Percentiles rank a stretch among this genome's conserved stretches.
Evolutionary conservation across 2,113 vertebrate genomes (phyloP).

Genomic region (Glaucomys volans): DNA sequence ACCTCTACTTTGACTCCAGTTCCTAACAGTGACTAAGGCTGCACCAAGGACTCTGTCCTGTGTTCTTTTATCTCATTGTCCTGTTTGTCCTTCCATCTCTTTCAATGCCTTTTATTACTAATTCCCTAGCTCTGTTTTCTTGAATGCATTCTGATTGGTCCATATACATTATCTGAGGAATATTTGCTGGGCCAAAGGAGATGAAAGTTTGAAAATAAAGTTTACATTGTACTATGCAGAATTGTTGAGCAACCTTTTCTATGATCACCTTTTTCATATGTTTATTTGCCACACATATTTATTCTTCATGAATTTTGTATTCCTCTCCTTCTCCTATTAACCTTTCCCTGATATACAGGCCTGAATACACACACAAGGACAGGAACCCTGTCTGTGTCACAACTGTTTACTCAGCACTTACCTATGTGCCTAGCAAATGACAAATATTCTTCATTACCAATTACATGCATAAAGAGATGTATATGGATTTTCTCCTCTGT

Average conservation of each 20-base stretch:
- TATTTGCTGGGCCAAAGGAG: not conserved
- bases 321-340: not conserved
- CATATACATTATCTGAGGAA: not conserved
- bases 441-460: slow-evolving; percentile 6
- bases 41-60: not conserved
- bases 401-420: not conserved
- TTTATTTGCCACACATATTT: not conserved
- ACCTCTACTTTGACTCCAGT: not conserved
- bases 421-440: not conserved
- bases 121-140: not conserved
- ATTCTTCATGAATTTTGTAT: not conserved
- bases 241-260: not conserved
- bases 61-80: not conserved
- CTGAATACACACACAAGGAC: not conserved
- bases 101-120: not conserved
- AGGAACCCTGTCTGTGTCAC: not conserved
- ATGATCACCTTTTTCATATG: not conserved
- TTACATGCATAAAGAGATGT: not conserved
- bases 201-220: not conserved
- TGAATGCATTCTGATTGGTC: not conserved
- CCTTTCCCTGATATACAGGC: not conserved
- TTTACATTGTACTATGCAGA: not conserved
- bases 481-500: not conserved
- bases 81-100: not conserved
- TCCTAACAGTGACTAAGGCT: not conserved